Base-by-base conservation (phyloP, 2,888 invertebrate species). In the Geophilus truncorum region DNA sequence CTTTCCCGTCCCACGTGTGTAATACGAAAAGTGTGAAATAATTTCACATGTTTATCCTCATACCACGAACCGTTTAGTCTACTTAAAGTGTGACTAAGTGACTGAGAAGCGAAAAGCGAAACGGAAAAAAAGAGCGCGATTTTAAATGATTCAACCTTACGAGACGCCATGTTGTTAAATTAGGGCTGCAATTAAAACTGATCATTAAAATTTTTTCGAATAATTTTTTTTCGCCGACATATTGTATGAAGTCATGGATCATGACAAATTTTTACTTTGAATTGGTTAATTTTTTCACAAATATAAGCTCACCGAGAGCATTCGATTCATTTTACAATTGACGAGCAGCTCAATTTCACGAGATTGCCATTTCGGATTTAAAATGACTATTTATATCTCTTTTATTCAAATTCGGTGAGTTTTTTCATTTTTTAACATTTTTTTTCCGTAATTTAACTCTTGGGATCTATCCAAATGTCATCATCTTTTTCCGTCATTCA, bases 41-140 rank as follows among this genome's bases (percentile, higher is more conserved):
- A 70, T 70, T 70, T 28, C 70, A 15, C 28, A 70, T 70, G 70
- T 70, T 70, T 70, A 70, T 25, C 70, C 70, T 70, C 28, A 28
- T 70, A 28, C 70, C 70, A 70, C 70, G 70, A 70, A 70, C 70
- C 70, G 70, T 70, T 70, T 70, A 70, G 70, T 70, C 70, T 70
- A 28, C 70, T 28, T 70, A 70, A 51, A 28, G 70, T 28, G 70
- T 70, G 70, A 70, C 70, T 70, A 70, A 70, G 70, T 70, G 70
- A 70, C 70, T 70, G 70, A 70, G 28, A 70, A 51, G 51, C 18
- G 18, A 51, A 18, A 51, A 40, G 25, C 10, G n/a, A 70, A 62
- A 62, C 23, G 12, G 15, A 62, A 70, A 70, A 70, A 70, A 70
- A 70, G 70, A 70, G 70, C 28, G 28, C 25, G 70, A 15, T 70